A percentile compares a stretch with the other conserved stretches of the same genome.
Evolutionary conservation across 2,113 vertebrate species (phyloP).

Genomic region (Oncorhynchus kisutch): DNA sequence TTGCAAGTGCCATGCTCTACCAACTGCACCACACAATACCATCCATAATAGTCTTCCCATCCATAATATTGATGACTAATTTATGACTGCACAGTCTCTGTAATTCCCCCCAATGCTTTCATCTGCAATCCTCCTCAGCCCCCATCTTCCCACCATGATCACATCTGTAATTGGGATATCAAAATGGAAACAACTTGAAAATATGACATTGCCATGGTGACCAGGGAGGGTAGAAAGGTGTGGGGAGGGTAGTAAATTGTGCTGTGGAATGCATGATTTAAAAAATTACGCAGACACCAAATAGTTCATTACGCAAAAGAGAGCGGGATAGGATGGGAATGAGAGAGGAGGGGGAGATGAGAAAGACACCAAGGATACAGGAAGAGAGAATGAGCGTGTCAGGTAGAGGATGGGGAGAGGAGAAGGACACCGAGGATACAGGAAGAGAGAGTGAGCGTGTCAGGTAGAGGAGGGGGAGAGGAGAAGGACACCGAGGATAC

Average conservation of each 20-base stretch:
- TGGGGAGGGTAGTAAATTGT: constrained; percentile 29
- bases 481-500: too few species aligned
- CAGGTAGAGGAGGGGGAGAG: too few species aligned
- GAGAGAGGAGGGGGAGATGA: constrained; percentile 23
- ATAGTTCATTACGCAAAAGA: constrained; percentile 21
- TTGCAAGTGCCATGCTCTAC: too few species aligned
- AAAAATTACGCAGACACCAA: constrained; percentile 26
- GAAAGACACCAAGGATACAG: constrained; percentile 11
- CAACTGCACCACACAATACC: too few species aligned
- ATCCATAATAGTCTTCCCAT: not conserved
- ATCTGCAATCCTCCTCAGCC: constrained; percentile 43
- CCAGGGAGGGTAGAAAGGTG: constrained; percentile 40
- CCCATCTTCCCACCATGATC: constrained; percentile 56
- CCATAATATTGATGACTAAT: not conserved
- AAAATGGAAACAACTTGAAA: constrained; percentile 56
- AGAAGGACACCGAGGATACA: too few species aligned
- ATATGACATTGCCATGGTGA: constrained; percentile 52
- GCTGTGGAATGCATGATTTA: constrained; percentile 33
- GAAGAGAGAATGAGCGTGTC: not conserved
- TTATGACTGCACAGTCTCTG: not conserved
- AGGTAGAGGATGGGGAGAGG: not conserved
- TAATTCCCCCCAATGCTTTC: not conserved
- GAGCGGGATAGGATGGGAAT: constrained; percentile 37
- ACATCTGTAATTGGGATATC: constrained; percentile 68
- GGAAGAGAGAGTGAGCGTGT: too few species aligned